Percentiles rank a stretch among this genome's conserved stretches.
These are phyloP conservation scores for Drosophila burlai DNA, from an alignment of 1,140 invertebrate species.

Conservation along the genomic window DNA sequence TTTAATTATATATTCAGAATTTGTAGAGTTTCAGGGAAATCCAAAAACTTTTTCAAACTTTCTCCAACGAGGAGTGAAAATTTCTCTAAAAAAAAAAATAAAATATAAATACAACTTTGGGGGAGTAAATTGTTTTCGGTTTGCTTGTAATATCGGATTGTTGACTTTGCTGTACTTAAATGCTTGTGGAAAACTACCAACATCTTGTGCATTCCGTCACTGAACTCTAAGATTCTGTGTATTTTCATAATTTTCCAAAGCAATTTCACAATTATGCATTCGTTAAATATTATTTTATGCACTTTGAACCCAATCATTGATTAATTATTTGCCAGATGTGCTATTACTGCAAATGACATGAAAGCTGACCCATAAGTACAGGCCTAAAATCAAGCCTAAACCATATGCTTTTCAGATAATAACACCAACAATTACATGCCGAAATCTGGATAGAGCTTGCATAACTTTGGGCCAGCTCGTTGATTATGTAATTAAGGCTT, in stretches of 20 bases:
- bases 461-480: constrained; percentile 24
- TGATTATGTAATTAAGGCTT: constrained; percentile 36
- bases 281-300: neutral
- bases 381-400: neutral
- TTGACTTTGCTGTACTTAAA: constrained; percentile 15
- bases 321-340: neutral
- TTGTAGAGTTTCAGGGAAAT: constrained; percentile 17
- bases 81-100: constrained; percentile 2
- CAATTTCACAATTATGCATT: too few species aligned
- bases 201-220: neutral
- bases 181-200: neutral
- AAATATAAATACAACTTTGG: constrained; percentile 5
- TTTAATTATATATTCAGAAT: constrained; percentile 49
- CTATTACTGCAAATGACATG: neutral
- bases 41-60: constrained; percentile 20
- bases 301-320: neutral
- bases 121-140: constrained; percentile 11
- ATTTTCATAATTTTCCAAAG: neutral
- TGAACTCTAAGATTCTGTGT: neutral
- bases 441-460: constrained; percentile 16
- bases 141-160: constrained; percentile 15
- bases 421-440: constrained; percentile 20
- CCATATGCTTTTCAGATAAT: too few species aligned
- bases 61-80: neutral
- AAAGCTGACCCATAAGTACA: neutral